Conservation (phyloP, 2,797 vertebrate genomes). For the Luscinia megarhynchos region DNA sequence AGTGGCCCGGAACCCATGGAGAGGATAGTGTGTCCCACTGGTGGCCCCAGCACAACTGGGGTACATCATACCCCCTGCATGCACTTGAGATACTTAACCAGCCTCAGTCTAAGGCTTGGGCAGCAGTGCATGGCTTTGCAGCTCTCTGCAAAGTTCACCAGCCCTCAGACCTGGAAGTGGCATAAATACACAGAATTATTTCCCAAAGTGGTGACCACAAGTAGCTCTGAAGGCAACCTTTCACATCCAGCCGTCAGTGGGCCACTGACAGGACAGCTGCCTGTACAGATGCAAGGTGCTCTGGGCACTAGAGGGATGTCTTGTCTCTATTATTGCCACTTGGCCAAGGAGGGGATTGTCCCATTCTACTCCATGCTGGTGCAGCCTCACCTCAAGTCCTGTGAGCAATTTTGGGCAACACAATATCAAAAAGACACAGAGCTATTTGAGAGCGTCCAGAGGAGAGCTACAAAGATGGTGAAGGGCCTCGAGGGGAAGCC, state of each 20-base stretch:
- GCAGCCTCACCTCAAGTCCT: background rate
- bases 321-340: background rate
- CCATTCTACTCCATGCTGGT: background rate
- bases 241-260: background rate
- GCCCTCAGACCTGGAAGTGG: background rate
- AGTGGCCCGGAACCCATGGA: background rate
- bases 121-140: background rate
- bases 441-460: background rate
- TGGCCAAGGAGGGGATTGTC: fast-evolving
- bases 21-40: background rate
- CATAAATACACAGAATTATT: background rate
- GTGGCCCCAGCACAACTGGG: background rate
- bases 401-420: background rate
- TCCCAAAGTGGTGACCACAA: background rate
- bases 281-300: background rate
- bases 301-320: background rate
- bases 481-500: background rate
- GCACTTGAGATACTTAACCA: background rate
- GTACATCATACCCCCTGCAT: background rate
- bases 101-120: background rate
- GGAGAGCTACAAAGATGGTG: background rate
- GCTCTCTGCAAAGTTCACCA: background rate
- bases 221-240: background rate
- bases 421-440: background rate
- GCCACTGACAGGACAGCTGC: background rate